These are phyloP conservation scores for Tryphoninae sp. DNA, from an alignment of 2,888 invertebrate genomes.

Conservation along the genomic window DNA sequence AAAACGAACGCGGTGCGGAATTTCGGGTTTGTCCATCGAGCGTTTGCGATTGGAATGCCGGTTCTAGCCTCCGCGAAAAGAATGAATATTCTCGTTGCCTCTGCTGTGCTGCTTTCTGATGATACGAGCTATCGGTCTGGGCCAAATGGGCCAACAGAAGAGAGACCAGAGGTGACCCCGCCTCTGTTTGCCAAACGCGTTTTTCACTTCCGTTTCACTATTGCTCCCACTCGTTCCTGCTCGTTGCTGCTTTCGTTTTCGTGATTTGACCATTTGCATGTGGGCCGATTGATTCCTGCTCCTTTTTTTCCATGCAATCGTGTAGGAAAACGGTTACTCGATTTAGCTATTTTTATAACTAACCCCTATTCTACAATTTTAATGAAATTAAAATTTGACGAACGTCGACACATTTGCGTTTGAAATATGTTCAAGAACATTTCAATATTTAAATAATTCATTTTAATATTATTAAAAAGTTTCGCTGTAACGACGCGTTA, in stretches of 20 bases:
- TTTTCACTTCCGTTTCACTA: conserved; percentile 45
- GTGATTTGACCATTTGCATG: conserved; percentile 15
- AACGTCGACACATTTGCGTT: neutral
- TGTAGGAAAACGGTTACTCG: neutral
- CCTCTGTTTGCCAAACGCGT: conserved; percentile 47
- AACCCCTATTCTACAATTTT: neutral
- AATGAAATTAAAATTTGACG: neutral
- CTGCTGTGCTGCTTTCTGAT: conserved; percentile 53
- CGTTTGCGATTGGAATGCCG: conserved; percentile 56
- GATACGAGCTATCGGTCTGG: conserved; percentile 57
- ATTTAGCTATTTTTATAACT: neutral
- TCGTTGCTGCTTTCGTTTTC: conserved; percentile 15
- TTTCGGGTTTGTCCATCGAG: conserved; percentile 63
- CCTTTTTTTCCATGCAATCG: neutral
- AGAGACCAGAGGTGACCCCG: conserved; percentile 3
- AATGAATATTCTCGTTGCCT: conserved; percentile 47
- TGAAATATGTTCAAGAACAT: neutral
- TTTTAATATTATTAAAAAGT: too few relatives aligned
- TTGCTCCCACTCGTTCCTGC: conserved; percentile 13
- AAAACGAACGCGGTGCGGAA: conserved; percentile 53
- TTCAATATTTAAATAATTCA: neutral
- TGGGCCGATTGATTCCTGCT: neutral
- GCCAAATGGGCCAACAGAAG: conserved; percentile 43
- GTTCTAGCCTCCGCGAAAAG: conserved; percentile 51
- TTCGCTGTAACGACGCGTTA: too few relatives aligned